Evolutionary conservation across 2,113 vertebrate genomes (phyloP), one percentile per base, ranked within the genome.

Genomic region (Lophura nycthemera): DNA sequence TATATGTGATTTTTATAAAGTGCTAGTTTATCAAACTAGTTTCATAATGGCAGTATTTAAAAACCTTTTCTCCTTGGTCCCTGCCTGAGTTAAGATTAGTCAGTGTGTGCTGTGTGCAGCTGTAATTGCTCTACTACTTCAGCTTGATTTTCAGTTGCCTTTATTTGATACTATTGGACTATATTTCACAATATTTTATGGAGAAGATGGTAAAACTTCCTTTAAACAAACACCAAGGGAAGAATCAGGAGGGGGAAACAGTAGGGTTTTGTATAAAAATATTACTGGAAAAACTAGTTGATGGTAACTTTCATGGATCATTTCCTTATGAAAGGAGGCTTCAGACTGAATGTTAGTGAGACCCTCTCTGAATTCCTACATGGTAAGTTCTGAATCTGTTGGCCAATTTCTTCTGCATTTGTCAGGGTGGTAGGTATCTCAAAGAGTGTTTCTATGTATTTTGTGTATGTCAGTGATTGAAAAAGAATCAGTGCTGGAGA

Each of bases 271-370:
- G 8, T 59, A 32, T 81, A 45, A 90, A 81, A 47, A 40, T 11
- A 27, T 59, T 70, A 54, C 43, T 78, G 67, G 34, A 29, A 89
- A 74, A 80, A 34, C 7, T 76, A 60, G 12, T 65, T 65, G 52
- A 40, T 50, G 4, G 0, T 94, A n/a, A 50, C 74, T 88, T 73
- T 70, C 10, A 43, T 48, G 32, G 13, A 57, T 79, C 2, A 1
- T 76, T 84, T 85, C 59, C 36, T 76, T 79, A 75, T 78, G 69
- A 89, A 82, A 38, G 20, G 38, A 73, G 60, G 21, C n/a, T n/a
- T 75, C 32, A 89, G 61, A 5, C 38, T 65, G 22, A 21, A 14
- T 75, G 24, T 76, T 34, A 45, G 64, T 27, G 27, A 34, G 38
- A 11, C 27, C 10, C 8, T 48, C 34, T 16, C 24, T 2, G 2